Base-by-base conservation (phyloP, 2,113 vertebrate species). In the Dolichallabes microphthalmus region DNA sequence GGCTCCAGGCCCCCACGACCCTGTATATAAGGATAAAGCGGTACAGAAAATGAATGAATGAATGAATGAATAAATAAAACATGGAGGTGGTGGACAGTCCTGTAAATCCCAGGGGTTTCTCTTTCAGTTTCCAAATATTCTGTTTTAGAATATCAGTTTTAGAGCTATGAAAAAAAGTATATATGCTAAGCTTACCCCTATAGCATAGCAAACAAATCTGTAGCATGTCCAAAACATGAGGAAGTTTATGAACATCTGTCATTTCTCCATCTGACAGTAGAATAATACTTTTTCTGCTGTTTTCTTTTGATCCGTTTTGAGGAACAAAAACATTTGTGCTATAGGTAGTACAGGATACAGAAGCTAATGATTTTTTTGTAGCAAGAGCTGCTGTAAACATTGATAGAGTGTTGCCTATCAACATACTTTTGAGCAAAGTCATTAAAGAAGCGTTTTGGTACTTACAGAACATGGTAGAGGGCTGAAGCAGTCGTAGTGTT, bases 121-220 rank as follows among this genome's bases (percentile, higher is more conserved):
- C n/a, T n/a, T n/a, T n/a, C n/a, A n/a, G n/a, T n/a, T n/a, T n/a
- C n/a, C n/a, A n/a, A n/a, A n/a, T n/a, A n/a, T n/a, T n/a, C n/a
- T n/a, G n/a, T n/a, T n/a, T n/a, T n/a, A n/a, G n/a, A n/a, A n/a
- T n/a, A n/a, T n/a, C n/a, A n/a, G n/a, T n/a, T n/a, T 19, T 20
- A 25, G 10, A 66, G n/a, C 12, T 66, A 15, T 66, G 13, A n/a
- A n/a, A n/a, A n/a, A n/a, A n/a, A n/a, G n/a, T n/a, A n/a, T n/a
- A n/a, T n/a, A n/a, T n/a, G n/a, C n/a, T n/a, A n/a, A n/a, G 52
- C 73, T 52, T 75, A 75, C 73, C 25, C 45, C 45, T 75, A 75
- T 75, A 15, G 73, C 73, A 75, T 52, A 75, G 45, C 45, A 25
- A 52, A 52, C 12, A 52, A 75, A 52, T 75, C 73, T 52, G n/a